Conservation (phyloP, 2,113 vertebrate genomes). For the Alaudala cheleensis region DNA sequence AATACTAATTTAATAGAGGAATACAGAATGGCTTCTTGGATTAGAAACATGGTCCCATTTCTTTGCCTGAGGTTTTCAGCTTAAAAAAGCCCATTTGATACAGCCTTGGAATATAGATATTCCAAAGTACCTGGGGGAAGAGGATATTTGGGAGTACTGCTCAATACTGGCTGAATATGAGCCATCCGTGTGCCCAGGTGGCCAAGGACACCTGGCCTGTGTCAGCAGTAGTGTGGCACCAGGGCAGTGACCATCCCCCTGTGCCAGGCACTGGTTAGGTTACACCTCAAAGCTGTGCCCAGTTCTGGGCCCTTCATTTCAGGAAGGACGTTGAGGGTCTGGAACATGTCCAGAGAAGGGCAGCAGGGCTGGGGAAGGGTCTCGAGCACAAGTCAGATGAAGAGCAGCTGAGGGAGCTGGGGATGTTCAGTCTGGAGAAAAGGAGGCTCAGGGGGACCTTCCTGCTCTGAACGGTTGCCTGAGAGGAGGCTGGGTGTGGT, state of each 20-base stretch:
- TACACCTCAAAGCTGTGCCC: neutral
- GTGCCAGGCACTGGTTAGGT: neutral
- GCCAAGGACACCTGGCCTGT: neutral
- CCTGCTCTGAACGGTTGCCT: neutral
- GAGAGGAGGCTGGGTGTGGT: rapidly evolving
- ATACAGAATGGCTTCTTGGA: neutral
- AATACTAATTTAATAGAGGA: neutral
- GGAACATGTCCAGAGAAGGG: neutral
- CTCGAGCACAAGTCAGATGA: neutral
- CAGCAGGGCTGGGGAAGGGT: neutral
- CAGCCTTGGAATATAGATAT: neutral
- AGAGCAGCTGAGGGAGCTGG: neutral
- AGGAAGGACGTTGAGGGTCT: neutral
- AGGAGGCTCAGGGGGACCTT: neutral
- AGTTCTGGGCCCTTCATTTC: neutral
- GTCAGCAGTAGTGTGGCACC: neutral
- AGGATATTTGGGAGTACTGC: rapidly evolving
- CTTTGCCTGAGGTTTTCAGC: neutral
- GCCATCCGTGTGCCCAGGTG: neutral
- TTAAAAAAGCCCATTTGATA: neutral
- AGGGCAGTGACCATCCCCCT: neutral
- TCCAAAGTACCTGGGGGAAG: neutral
- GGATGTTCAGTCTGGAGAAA: neutral
- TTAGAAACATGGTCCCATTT: neutral
- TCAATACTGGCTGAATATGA: neutral